Conservation (phyloP, 2,797 vertebrate species). For the Anolis apletophallus region DNA sequence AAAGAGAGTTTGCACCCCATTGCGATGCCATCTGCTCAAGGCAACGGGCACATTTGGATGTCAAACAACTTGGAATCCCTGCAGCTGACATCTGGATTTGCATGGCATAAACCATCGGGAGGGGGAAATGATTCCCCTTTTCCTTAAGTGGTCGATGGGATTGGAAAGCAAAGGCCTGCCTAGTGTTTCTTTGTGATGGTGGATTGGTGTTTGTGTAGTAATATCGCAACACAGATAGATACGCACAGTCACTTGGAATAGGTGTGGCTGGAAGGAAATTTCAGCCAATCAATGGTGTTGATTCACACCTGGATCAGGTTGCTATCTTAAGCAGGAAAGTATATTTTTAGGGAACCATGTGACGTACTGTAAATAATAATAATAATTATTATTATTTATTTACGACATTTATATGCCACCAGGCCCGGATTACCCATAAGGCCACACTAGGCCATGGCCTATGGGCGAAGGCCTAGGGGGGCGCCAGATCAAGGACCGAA, state of each 20-base stretch:
- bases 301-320: not conserved
- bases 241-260: not conserved
- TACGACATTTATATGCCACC: too few species aligned
- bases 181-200: too few species aligned
- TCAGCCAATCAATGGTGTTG: not conserved
- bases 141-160: too few species aligned
- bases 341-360: too few species aligned
- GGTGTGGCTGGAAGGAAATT: not conserved
- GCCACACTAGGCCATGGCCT: too few species aligned
- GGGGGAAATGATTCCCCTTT: not conserved
- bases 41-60: slow-evolving; percentile 3
- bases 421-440: too few species aligned
- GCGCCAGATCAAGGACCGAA: too few species aligned
- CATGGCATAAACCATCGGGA: too few species aligned
- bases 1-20: not conserved
- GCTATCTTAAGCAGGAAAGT: not conserved
- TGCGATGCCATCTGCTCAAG: slow-evolving; percentile 26
- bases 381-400: too few species aligned
- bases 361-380: too few species aligned
- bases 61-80: not conserved
- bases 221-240: not conserved
- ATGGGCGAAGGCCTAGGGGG: too few species aligned
- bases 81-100: not conserved
- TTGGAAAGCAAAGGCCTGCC: too few species aligned
- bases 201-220: not conserved